Percentiles rank a stretch among this genome's conserved stretches.
Conservation (phyloP, 2,888 invertebrate genomes). For the Eudemis profundana region DNA sequence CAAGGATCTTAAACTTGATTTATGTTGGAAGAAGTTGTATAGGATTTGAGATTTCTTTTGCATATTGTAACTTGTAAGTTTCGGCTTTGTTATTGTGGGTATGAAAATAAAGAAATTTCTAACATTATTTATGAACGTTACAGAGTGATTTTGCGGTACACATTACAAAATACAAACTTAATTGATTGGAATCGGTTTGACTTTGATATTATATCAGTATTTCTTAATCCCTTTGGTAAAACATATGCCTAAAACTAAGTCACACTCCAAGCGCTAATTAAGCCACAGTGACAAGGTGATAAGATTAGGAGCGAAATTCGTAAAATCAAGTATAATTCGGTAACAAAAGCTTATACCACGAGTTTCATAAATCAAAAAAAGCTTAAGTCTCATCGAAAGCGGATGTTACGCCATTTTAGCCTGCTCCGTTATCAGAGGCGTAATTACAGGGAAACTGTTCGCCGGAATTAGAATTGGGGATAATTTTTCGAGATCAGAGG, state of each 20-base stretch:
- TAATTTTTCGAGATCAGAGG: constrained; percentile 7
- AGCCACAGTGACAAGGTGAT: constrained; percentile 13
- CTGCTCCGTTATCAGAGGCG: neutral
- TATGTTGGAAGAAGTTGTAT: constrained; percentile 14
- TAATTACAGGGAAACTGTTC: constrained; percentile 32
- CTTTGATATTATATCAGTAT: too few species aligned
- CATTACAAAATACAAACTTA: too few species aligned
- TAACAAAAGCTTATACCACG: constrained; percentile 32
- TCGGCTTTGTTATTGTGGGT: neutral
- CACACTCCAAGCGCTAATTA: neutral
- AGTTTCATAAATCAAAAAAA: neutral
- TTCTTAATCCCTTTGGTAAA: too few species aligned
- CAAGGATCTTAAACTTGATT: constrained; percentile 16
- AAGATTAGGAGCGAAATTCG: constrained; percentile 24
- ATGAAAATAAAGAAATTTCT: neutral
- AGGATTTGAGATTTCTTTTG: constrained; percentile 1
- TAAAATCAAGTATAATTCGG: constrained; percentile 31
- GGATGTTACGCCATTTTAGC: neutral
- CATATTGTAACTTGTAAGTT: neutral
- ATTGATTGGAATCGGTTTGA: too few species aligned
- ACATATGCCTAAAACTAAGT: neutral
- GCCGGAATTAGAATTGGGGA: constrained; percentile 25
- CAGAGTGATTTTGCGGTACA: too few species aligned
- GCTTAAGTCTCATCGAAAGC: neutral
- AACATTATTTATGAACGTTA: neutral